Base-by-base conservation (phyloP, 2,888 invertebrate species). In the Flexamia atlantica region DNA sequence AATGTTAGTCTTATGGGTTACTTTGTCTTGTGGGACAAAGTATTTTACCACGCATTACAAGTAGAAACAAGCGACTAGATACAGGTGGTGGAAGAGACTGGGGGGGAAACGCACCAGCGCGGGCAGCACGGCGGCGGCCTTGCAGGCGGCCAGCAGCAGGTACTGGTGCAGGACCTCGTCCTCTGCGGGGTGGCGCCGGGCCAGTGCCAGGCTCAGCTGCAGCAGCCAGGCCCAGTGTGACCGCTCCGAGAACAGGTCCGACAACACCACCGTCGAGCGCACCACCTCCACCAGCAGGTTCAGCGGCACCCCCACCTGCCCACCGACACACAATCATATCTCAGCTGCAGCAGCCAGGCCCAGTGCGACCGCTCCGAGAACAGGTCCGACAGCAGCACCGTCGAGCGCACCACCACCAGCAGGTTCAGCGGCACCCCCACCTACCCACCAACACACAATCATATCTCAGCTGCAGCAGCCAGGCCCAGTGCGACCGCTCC, bases 161-260 rank as follows among this genome's bases (percentile, higher is more conserved):
- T 95, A 94, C 87, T 95, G 95, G 90, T 94, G 93, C 32, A 96
- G 90, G 84, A 96, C 92, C 88, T 96, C 95, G 90, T 97, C 96
- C 89, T 97, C 96, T 83, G 91, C 90, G 20, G 94, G 92, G 89
- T 96, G 95, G 84, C 91, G 90, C 88, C 93, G 94, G 32, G 94
- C 92, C 70, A 94, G 89, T 86, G 94, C 94, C 86, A 95, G 89
- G 88, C 94, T 93, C 12, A 93, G 93, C 86, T 95, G 93, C 87
- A 95, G 91, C 93, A 97, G 95, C 95, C 96, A 96, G 87, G 93
- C 93, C 90, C 94, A 96, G 90, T 97, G 97, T 57, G 93, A 92
- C 88, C 93, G 92, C 88, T 96, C 96, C 30, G 93, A 93, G 88
- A 95, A 95, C 84, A 97, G 91, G 90, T 97, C 96, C 0, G 95